These are phyloP conservation scores for Gadus macrocephalus DNA, from an alignment of 2,113 vertebrate species.

Conservation along the genomic window DNA sequence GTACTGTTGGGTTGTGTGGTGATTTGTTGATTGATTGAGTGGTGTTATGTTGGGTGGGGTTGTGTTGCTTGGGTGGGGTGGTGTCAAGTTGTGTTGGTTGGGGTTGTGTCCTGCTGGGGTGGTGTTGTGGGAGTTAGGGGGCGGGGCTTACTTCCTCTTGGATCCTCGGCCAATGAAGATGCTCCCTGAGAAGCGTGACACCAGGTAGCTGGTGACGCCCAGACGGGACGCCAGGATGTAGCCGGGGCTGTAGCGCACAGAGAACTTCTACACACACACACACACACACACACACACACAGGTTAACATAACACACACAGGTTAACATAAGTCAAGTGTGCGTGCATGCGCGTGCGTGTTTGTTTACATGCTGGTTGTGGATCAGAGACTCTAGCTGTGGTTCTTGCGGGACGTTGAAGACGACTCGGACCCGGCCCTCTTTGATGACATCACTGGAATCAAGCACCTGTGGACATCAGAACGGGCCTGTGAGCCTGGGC, in stretches of 20 bases:
- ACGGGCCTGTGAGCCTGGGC: not conserved
- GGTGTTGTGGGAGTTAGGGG: no score
- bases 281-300: not conserved
- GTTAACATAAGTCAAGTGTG: not conserved
- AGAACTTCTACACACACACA: conserved; percentile 82
- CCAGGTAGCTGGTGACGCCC: conserved; percentile 92
- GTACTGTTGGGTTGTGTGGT: no score
- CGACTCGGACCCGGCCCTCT: conserved; percentile 89
- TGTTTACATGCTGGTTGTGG: conserved; percentile 91
- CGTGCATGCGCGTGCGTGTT: not conserved
- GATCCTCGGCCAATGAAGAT: conserved; percentile 97
- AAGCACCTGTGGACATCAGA: conserved; percentile 75
- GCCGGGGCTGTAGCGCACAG: conserved; percentile 93
- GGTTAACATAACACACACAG: not conserved
- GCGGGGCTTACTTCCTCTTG: conserved; percentile 85
- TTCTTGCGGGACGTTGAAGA: conserved; percentile 90
- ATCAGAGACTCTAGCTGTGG: conserved; percentile 90
- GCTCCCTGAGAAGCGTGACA: conserved; percentile 97
- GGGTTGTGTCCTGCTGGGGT: no score
- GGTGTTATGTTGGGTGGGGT: no score
- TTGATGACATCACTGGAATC: conserved; percentile 89
- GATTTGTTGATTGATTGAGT: no score
- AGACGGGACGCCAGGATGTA: conserved; percentile 93
- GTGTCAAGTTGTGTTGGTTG: no score
- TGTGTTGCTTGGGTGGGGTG: no score